Percentiles rank a stretch among this genome's conserved stretches.
These are phyloP conservation scores for Oceanodroma leucorhoa DNA, from an alignment of 2,797 vertebrate genomes.

Conservation along the genomic window DNA sequence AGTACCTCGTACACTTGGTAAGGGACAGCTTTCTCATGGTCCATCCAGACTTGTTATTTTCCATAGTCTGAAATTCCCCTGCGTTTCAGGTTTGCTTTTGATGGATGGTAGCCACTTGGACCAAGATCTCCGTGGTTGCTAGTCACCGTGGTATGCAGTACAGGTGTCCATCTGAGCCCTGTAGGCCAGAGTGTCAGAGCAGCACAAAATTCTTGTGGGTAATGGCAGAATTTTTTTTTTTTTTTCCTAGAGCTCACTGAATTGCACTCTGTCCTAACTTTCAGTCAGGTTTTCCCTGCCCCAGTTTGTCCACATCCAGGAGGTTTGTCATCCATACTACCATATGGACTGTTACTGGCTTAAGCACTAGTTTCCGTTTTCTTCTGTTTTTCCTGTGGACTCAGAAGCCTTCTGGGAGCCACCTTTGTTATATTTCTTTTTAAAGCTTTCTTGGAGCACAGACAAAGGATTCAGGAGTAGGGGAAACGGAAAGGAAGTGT, in stretches of 20 bases:
- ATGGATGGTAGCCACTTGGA: background rate
- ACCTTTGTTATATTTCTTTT: background rate
- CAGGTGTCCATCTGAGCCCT: background rate
- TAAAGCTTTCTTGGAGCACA: background rate
- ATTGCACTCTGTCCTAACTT: background rate
- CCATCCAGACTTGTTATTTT: background rate
- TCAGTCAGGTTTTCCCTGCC: background rate
- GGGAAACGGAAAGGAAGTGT: background rate
- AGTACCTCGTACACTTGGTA: background rate
- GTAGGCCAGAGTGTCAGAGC: background rate
- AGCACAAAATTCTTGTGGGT: background rate
- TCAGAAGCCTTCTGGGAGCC: background rate
- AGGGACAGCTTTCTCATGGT: background rate
- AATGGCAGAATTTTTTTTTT: background rate
- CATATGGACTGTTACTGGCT: background rate
- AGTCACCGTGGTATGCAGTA: background rate
- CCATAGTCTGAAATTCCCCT: background rate
- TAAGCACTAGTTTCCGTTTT: background rate
- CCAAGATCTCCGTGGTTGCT: rapidly evolving
- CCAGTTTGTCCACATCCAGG: background rate
- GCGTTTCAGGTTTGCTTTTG: background rate
- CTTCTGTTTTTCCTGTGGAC: background rate
- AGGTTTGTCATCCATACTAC: background rate
- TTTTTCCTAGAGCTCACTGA: background rate
- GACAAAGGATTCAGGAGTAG: background rate